Conservation (phyloP, 2,113 vertebrate species). For the Saguinus midas region DNA sequence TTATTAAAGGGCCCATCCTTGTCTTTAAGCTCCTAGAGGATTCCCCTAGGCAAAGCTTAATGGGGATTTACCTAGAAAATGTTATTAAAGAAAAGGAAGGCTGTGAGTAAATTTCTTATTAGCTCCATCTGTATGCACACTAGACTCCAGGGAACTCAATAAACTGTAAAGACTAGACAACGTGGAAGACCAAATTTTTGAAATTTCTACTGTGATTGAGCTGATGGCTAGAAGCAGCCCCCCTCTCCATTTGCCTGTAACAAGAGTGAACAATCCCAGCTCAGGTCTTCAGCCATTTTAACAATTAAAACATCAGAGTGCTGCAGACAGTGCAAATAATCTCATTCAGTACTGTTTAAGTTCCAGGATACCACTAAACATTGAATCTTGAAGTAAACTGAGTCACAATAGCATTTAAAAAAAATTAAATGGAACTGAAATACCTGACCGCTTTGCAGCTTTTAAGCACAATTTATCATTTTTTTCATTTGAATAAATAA, state of each 20-base stretch:
- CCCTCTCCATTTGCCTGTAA: not conserved
- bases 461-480: not conserved
- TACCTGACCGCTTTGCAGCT: not conserved
- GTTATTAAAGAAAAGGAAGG: not conserved
- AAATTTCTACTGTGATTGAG: not conserved
- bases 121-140: not conserved
- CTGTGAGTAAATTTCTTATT: not conserved
- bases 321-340: not conserved
- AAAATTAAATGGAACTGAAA: not conserved
- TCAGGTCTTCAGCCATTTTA: not conserved
- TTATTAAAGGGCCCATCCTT: not conserved
- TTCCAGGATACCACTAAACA: not conserved
- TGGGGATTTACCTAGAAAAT: slow-evolving; percentile 57
- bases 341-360: not conserved
- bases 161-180: not conserved
- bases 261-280: not conserved
- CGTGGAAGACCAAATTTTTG: not conserved
- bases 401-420: not conserved
- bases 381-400: not conserved
- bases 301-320: not conserved
- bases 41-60: slow-evolving; percentile 3
- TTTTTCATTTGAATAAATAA: not conserved
- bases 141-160: not conserved
- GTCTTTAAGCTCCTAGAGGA: not conserved
- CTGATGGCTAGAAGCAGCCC: not conserved